A percentile compares a stretch with the other conserved stretches of the same genome.
Conservation (phyloP, 2,113 vertebrate genomes). For the Rhinolophus ferrumequinum region DNA sequence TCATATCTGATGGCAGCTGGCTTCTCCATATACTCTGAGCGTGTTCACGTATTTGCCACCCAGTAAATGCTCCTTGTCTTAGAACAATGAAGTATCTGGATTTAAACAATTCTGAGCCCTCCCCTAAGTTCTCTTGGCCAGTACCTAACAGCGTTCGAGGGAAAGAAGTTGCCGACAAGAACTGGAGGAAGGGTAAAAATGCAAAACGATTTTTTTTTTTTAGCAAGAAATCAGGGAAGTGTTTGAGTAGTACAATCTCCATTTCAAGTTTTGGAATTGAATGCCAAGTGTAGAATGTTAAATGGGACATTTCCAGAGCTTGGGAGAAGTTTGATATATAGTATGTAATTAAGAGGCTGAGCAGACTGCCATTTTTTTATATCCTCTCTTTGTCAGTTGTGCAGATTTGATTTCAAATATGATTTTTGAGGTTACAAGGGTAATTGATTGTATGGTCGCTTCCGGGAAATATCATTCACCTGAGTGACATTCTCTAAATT, state of each 20-base stretch:
- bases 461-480: constrained; percentile 72
- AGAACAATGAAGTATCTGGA: background rate
- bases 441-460: constrained; percentile 75
- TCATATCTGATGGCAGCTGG: background rate
- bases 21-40: background rate
- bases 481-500: constrained; percentile 40
- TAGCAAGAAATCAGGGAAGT: constrained; percentile 25
- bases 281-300: constrained; percentile 71
- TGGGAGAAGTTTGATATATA: constrained; percentile 73
- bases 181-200: constrained; percentile 34
- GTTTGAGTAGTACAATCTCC: constrained; percentile 61
- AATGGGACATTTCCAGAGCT: constrained; percentile 73
- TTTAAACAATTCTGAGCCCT: constrained; percentile 9
- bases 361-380: constrained; percentile 71
- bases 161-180: background rate
- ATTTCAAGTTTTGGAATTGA: constrained; percentile 69
- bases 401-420: constrained; percentile 79
- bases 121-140: background rate
- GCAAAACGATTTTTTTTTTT: background rate
- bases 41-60: background rate
- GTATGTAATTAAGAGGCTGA: constrained; percentile 73
- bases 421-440: constrained; percentile 80
- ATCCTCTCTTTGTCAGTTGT: constrained; percentile 66
- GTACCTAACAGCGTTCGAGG: background rate
- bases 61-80: background rate